Conservation (phyloP, 2,797 vertebrate genomes). For the Malurus leucopterus region DNA sequence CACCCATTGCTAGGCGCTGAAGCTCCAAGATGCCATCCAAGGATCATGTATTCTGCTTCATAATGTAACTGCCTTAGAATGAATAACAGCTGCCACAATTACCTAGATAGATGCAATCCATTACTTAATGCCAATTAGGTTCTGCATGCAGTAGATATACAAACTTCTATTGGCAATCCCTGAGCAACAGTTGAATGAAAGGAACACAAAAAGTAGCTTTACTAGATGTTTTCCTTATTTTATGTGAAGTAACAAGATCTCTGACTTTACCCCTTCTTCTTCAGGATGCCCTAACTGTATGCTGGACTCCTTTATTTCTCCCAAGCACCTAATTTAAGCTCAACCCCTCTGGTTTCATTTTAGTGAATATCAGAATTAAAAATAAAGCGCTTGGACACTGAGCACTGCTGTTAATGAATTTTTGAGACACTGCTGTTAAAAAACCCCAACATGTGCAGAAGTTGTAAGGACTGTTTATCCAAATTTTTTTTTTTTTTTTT, state of each 20-base stretch:
- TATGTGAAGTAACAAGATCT: constrained; percentile 33
- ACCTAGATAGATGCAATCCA: constrained; percentile 78
- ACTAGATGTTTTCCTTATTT: constrained; percentile 30
- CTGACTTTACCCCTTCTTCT: constrained; percentile 8
- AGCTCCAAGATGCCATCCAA: constrained; percentile 23
- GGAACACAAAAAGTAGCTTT: constrained; percentile 25
- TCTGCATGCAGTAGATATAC: constrained; percentile 48
- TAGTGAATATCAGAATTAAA: constrained; percentile 29
- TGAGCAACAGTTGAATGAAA: constrained; percentile 55
- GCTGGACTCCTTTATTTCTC: constrained; percentile 32
- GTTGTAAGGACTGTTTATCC: constrained; percentile 68
- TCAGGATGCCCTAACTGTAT: constrained; percentile 41
- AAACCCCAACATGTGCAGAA: constrained; percentile 44
- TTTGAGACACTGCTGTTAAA: constrained; percentile 23
- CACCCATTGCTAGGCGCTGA: constrained; percentile 91
- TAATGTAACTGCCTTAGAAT: constrained; percentile 71
- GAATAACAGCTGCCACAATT: constrained; percentile 61
- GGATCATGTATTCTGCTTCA: constrained; percentile 61
- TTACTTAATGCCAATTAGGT: constrained; percentile 67
- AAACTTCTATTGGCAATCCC: constrained; percentile 55
- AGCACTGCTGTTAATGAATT: constrained; percentile 47
- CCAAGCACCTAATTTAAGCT: constrained; percentile 9
- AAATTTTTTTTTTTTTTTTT: neutral
- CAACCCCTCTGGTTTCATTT: constrained; percentile 13
- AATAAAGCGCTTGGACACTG: constrained; percentile 42